Evolutionary conservation across 1,140 invertebrate genomes (phyloP).

Genomic region (Pollicipes pollicipes): DNA sequence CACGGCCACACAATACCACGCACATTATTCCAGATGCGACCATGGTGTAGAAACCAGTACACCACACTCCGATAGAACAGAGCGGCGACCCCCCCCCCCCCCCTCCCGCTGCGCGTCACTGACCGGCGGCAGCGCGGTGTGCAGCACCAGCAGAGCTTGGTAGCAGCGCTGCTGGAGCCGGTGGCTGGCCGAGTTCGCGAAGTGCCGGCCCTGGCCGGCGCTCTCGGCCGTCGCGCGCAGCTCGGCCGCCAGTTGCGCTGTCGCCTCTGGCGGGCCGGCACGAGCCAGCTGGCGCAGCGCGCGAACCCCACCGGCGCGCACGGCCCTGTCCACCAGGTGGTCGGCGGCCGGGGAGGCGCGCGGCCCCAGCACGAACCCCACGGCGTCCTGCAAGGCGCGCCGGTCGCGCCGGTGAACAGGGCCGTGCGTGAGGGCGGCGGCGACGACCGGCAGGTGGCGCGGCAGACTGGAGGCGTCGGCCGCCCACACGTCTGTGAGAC

Average conservation of each 20-base stretch:
- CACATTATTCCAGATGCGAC: too few relatives aligned
- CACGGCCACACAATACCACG: too few relatives aligned
- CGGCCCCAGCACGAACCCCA: neutral
- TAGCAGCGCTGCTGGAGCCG: conserved; percentile 31
- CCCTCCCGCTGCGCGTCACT: too few relatives aligned
- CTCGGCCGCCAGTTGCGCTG: conserved; percentile 30
- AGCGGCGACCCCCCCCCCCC: too few relatives aligned
- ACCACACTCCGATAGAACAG: too few relatives aligned
- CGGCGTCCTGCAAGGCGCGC: neutral
- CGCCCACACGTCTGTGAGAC: neutral
- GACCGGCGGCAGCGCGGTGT: conserved; percentile 23
- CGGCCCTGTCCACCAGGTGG: neutral
- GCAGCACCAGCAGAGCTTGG: conserved; percentile 32
- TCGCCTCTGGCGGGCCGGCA: conserved; percentile 40
- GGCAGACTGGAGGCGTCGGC: neutral
- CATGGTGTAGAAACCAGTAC: too few relatives aligned
- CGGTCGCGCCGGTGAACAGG: neutral
- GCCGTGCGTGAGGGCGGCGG: neutral
- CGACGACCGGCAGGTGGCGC: neutral
- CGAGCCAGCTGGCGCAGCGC: conserved; percentile 36
- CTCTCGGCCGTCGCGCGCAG: conserved; percentile 20
- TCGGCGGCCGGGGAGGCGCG: neutral
- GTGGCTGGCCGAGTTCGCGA: conserved; percentile 33
- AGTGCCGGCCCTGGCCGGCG: conserved; percentile 28
- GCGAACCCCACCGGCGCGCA: conserved; percentile 28